Percentiles rank a stretch among this genome's conserved stretches.
Evolutionary conservation across 1,140 invertebrate species (phyloP).

Genomic region (Pomacea maculata): DNA sequence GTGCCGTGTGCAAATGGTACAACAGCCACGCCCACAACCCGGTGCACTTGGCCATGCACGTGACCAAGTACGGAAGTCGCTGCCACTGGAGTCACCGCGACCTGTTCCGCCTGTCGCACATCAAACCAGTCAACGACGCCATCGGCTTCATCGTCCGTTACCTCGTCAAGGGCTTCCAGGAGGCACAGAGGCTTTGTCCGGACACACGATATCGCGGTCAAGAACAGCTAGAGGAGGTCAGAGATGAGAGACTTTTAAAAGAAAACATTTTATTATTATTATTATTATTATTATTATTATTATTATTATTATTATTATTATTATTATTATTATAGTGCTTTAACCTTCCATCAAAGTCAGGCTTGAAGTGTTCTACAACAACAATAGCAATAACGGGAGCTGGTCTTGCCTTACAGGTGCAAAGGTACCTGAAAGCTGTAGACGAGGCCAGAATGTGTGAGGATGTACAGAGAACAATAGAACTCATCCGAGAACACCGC

Average conservation of each 20-base stretch:
- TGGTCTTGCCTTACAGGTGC: slow-evolving; percentile 58
- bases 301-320: not conserved
- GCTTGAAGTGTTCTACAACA: no score
- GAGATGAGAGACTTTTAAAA: not conserved
- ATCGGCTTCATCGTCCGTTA: slow-evolving; percentile 41
- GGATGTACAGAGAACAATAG: slow-evolving; percentile 68
- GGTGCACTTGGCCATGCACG: slow-evolving; percentile 71
- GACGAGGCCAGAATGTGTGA: slow-evolving; percentile 72
- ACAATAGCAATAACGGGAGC: no score
- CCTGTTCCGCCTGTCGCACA: slow-evolving; percentile 74
- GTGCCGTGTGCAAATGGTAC: slow-evolving; percentile 72
- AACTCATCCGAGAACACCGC: slow-evolving; percentile 66
- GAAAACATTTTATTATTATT: not conserved
- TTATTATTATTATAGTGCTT: no score
- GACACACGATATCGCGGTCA: slow-evolving; percentile 47
- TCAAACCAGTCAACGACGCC: slow-evolving; percentile 59
- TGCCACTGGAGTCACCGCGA: slow-evolving; percentile 77
- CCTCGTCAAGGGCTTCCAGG: slow-evolving; percentile 59
- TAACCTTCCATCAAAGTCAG: no score
- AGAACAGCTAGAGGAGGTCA: slow-evolving; percentile 7
- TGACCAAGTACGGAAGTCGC: slow-evolving; percentile 72
- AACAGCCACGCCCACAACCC: slow-evolving; percentile 67
- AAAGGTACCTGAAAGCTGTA: slow-evolving; percentile 71
- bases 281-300: not conserved
- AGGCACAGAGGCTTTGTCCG: slow-evolving; percentile 57